Percentiles rank a stretch among this genome's conserved stretches.
Conservation (phyloP, 2,113 vertebrate genomes). For the Trochalopteron elliotii region DNA sequence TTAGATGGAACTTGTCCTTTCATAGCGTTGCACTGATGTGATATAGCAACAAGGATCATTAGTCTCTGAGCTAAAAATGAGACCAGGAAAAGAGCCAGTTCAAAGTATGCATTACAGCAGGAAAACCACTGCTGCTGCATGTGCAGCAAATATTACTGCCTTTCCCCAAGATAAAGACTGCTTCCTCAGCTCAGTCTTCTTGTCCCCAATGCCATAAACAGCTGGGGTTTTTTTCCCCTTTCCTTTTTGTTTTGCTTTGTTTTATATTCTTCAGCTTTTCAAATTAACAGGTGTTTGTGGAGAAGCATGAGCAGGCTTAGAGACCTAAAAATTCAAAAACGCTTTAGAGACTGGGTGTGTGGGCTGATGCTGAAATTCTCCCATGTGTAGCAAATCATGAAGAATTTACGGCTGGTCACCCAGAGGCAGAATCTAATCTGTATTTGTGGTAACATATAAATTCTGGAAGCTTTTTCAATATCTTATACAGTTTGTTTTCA, state of each 20-base stretch:
- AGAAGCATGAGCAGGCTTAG: neutral
- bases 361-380: neutral
- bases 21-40: neutral
- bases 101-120: neutral
- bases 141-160: neutral
- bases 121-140: neutral
- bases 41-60: constrained; percentile 42
- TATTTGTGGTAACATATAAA: neutral
- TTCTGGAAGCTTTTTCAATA: constrained; percentile 1
- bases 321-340: too few relatives aligned
- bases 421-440: neutral
- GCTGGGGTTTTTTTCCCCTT: too few relatives aligned
- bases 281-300: neutral
- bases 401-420: neutral
- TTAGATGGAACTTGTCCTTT: constrained; percentile 9
- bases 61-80: constrained; percentile 17
- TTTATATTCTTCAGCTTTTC: too few relatives aligned
- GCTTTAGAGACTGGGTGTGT: neutral
- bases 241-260: too few relatives aligned
- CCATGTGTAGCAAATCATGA: neutral
- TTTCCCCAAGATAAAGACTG: neutral
- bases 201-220: neutral
- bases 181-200: neutral
- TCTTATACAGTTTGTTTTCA: neutral
- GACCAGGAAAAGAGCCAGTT: neutral